Percentiles rank a stretch among this genome's conserved stretches.
Conservation (phyloP, 2,113 vertebrate genomes). For the Tupaia tana region DNA sequence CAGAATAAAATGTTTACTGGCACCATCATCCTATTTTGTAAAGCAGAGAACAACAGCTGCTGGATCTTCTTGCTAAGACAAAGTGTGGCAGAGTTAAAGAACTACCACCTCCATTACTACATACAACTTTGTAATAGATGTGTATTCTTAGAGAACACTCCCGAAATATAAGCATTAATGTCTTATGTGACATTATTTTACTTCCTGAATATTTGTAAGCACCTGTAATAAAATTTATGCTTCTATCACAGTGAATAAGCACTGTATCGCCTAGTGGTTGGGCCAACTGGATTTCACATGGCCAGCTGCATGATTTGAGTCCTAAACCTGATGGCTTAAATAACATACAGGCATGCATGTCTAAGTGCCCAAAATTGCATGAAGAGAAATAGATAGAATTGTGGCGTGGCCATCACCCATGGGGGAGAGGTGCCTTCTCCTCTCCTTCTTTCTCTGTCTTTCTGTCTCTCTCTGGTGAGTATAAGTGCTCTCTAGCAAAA, state of each 20-base stretch:
- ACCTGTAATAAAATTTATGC: neutral
- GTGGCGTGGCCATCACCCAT: too few relatives aligned
- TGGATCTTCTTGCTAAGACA: neutral
- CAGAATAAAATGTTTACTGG: neutral
- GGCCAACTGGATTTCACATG: too few relatives aligned
- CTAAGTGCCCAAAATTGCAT: too few relatives aligned
- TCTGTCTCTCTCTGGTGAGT: too few relatives aligned
- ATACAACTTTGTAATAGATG: neutral
- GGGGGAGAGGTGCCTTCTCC: too few relatives aligned
- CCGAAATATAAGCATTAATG: neutral
- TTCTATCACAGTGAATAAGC: neutral
- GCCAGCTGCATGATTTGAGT: too few relatives aligned
- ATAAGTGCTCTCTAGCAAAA: too few relatives aligned
- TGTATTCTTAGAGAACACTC: neutral
- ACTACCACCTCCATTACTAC: neutral
- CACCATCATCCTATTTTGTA: neutral
- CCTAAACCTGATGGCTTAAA: too few relatives aligned
- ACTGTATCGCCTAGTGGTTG: too few relatives aligned
- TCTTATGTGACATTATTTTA: neutral
- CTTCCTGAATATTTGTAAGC: neutral
- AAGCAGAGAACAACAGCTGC: neutral
- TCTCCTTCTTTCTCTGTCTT: too few relatives aligned
- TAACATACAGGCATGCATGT: too few relatives aligned
- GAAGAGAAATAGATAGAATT: too few relatives aligned
- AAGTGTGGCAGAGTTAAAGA: neutral